phyloP scores from a whole-genome alignment of 1,140 invertebrate species.

The Rhyzopertha dominica region DNA sequence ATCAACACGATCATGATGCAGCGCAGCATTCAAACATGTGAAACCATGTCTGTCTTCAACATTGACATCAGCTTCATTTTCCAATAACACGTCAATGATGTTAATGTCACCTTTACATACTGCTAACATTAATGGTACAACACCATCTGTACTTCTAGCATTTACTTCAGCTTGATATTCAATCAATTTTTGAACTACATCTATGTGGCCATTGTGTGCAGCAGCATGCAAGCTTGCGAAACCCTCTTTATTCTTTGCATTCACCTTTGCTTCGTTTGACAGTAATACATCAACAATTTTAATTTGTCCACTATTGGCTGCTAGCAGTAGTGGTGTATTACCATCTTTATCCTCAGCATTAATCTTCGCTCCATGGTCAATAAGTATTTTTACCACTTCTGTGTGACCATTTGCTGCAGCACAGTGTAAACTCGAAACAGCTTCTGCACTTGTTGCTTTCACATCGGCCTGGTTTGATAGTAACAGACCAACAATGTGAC shows the following conservation, averaged over 20 bases:
- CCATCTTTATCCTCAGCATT: conserved; percentile 10
- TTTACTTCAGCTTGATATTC: conserved; percentile 14
- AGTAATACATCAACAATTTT: conserved; percentile 20
- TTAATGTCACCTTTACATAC: conserved; percentile 18
- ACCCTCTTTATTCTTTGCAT: conserved; percentile 14
- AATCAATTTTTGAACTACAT: conserved; percentile 15
- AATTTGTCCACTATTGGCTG: conserved; percentile 13
- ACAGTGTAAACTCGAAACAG: conserved; percentile 44
- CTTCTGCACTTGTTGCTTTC: conserved; percentile 13
- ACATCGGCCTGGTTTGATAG: conserved; percentile 16
- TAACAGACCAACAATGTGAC: conserved; percentile 19
- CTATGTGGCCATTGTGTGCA: conserved; percentile 37
- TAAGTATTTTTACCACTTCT: conserved; percentile 15
- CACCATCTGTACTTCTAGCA: conserved; percentile 8
- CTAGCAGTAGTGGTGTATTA: conserved; percentile 18
- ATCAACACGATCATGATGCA: no score
- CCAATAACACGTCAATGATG: conserved; percentile 24
- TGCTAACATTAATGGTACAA: conserved; percentile 27
- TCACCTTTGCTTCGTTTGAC: conserved; percentile 16
- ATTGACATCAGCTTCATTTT: conserved; percentile 21
- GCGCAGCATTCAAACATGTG: no score
- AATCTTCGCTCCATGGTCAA: conserved; percentile 14
- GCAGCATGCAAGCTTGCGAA: conserved; percentile 47
- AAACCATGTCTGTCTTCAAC: conserved; percentile 12
- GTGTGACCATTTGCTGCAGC: conserved; percentile 43